Conservation (phyloP, 1,140 invertebrate genomes). For the Lordiphosa stackelbergi region DNA sequence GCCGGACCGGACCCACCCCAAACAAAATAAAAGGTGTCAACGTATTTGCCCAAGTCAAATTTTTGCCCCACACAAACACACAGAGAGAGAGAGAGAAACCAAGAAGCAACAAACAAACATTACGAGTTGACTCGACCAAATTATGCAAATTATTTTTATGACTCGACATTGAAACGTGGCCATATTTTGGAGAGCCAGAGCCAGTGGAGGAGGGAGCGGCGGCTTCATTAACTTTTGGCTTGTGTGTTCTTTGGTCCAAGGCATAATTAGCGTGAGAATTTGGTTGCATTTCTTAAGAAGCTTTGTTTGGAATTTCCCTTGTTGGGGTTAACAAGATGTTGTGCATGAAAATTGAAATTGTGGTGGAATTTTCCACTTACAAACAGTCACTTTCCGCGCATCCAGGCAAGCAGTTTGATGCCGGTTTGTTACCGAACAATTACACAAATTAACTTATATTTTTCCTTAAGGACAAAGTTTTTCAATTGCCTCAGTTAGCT, state of each 20-base stretch:
- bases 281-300: slow-evolving; percentile 23
- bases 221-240: slow-evolving; percentile 28
- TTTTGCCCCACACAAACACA: slow-evolving; percentile 20
- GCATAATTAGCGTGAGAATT: slow-evolving; percentile 42
- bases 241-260: slow-evolving; percentile 29
- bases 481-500: too few species aligned
- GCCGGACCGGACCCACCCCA: slow-evolving; percentile 1
- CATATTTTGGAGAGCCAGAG: slow-evolving; percentile 57
- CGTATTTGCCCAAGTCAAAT: slow-evolving; percentile 51
- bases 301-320: not conserved
- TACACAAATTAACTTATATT: too few species aligned
- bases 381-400: too few species aligned
- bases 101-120: slow-evolving; percentile 39
- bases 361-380: too few species aligned
- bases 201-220: slow-evolving; percentile 14
- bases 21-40: slow-evolving; percentile 59
- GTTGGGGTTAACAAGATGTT: slow-evolving; percentile 1
- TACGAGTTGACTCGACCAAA: slow-evolving; percentile 37
- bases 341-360: not conserved
- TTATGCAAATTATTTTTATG: slow-evolving; percentile 60
- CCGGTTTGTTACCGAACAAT: too few species aligned
- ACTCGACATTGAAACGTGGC: slow-evolving; percentile 58
- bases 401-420: too few species aligned
- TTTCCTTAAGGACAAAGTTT: too few species aligned
- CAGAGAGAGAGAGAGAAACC: not conserved